A percentile compares a stretch with the other conserved stretches of the same genome.
Evolutionary conservation across 1,140 invertebrate genomes (phyloP).

Genomic region (Phocides pigmalion): DNA sequence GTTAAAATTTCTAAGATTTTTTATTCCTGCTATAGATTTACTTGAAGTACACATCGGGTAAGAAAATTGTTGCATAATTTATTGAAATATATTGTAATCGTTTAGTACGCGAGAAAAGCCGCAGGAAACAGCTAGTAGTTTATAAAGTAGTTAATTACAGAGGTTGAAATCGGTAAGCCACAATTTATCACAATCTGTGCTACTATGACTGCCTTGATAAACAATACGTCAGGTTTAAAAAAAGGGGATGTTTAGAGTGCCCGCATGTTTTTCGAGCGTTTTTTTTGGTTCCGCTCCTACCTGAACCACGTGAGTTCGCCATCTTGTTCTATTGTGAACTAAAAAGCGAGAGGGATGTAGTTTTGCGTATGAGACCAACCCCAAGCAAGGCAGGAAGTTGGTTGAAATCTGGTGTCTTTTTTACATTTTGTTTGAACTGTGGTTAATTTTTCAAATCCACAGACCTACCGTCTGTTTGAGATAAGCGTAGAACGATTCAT

Average conservation of each 20-base stretch:
- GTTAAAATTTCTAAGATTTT: no score
- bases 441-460: slow-evolving; percentile 66
- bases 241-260: slow-evolving; percentile 79
- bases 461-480: slow-evolving; percentile 62
- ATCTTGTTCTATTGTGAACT: slow-evolving; percentile 47
- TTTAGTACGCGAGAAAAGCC: no score
- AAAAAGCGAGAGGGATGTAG: slow-evolving; percentile 51
- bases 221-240: slow-evolving; percentile 67
- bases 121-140: no score
- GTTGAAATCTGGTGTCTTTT: slow-evolving; percentile 79
- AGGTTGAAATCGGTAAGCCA: slow-evolving; percentile 53
- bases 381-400: slow-evolving; percentile 73
- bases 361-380: slow-evolving; percentile 63
- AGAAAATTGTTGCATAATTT: no score
- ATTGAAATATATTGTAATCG: no score
- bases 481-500: slow-evolving; percentile 71
- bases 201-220: slow-evolving; percentile 66
- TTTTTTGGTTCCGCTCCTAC: slow-evolving; percentile 76
- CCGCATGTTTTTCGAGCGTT: slow-evolving; percentile 59
- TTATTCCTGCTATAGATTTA: no score
- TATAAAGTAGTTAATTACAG: slow-evolving; percentile 28
- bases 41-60: no score
- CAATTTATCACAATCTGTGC: slow-evolving; percentile 59
- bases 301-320: slow-evolving; percentile 66
- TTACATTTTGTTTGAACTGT: slow-evolving; percentile 73